A percentile compares a stretch with the other conserved stretches of the same genome.
Conservation (phyloP, 2,113 vertebrate species). For the Numenius arquata region DNA sequence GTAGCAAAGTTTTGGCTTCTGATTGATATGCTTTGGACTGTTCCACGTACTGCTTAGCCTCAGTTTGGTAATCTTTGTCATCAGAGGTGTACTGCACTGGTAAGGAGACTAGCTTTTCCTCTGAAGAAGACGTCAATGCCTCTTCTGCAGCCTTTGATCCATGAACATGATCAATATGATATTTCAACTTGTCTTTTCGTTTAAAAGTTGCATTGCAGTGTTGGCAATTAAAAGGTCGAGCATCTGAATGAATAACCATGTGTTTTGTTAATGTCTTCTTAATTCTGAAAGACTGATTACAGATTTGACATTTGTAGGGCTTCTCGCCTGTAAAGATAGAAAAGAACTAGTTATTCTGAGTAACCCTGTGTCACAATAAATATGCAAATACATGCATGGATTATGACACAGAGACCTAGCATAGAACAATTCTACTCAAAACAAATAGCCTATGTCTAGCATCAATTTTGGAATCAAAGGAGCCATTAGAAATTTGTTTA, state of each 20-base stretch:
- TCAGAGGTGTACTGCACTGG: slow-evolving; percentile 71
- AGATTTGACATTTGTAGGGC: slow-evolving; percentile 93
- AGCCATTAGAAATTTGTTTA: not conserved
- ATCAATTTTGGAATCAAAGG: not conserved
- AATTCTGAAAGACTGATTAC: slow-evolving; percentile 94
- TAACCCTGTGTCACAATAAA: not conserved
- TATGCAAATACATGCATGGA: not conserved
- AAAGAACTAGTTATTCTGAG: not conserved
- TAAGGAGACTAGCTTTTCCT: slow-evolving; percentile 76
- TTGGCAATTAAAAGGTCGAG: slow-evolving; percentile 93
- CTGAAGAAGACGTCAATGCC: slow-evolving; percentile 57
- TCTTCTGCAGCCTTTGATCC: slow-evolving; percentile 80
- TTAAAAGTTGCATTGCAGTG: slow-evolving; percentile 96
- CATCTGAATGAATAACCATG: slow-evolving; percentile 97
- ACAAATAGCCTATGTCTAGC: not conserved
- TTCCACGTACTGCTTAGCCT: slow-evolving; percentile 75
- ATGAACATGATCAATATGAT: slow-evolving; percentile 96
- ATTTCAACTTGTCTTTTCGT: slow-evolving; percentile 96
- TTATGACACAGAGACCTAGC: not conserved
- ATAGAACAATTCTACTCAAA: not conserved
- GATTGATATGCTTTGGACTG: slow-evolving; percentile 76
- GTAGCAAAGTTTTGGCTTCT: slow-evolving; percentile 76
- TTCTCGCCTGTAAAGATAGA: slow-evolving; percentile 86
- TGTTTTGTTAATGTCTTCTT: slow-evolving; percentile 98
- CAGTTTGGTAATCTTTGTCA: slow-evolving; percentile 72